Percentiles rank a stretch among this genome's conserved stretches.
phyloP scores from a whole-genome alignment of 1,140 invertebrate species.

The Rhagoletis zephyria region DNA sequence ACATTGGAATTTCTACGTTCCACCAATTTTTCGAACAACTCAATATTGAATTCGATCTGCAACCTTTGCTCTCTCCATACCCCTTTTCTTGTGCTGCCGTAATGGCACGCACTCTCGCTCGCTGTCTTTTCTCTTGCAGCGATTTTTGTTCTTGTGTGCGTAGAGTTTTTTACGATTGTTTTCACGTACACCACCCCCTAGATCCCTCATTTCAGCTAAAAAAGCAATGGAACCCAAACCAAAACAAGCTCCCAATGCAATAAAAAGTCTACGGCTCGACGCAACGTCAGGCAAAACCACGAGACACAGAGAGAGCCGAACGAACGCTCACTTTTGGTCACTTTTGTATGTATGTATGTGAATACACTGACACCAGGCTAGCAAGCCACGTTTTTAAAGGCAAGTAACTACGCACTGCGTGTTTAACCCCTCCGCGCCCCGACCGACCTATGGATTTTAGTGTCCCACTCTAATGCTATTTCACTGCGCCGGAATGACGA shows the following conservation, averaged over 20 bases:
- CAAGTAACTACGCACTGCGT: too few species aligned
- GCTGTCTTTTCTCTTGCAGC: not conserved
- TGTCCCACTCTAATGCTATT: not conserved
- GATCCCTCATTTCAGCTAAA: not conserved
- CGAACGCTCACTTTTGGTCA: not conserved
- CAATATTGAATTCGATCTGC: not conserved
- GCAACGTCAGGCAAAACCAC: not conserved
- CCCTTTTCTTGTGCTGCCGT: not conserved
- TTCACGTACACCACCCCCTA: not conserved
- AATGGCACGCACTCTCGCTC: slow-evolving; percentile 8
- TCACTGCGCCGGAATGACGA: slow-evolving; percentile 7
- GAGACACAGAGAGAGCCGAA: not conserved
- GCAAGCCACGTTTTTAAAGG: too few species aligned
- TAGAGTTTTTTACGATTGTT: not conserved
- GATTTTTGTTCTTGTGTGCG: not conserved
- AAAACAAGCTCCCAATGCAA: not conserved
- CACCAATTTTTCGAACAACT: too few species aligned
- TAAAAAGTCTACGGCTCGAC: not conserved
- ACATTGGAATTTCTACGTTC: too few species aligned
- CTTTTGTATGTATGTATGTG: too few species aligned
- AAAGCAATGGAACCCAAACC: not conserved
- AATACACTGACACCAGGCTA: too few species aligned
- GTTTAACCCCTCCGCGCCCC: too few species aligned
- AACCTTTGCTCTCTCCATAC: not conserved
- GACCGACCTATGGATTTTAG: too few species aligned